Evolutionary conservation across 2,113 vertebrate species (phyloP), one percentile per base, ranked within the genome.

Genomic region (Myocastor coypus): DNA sequence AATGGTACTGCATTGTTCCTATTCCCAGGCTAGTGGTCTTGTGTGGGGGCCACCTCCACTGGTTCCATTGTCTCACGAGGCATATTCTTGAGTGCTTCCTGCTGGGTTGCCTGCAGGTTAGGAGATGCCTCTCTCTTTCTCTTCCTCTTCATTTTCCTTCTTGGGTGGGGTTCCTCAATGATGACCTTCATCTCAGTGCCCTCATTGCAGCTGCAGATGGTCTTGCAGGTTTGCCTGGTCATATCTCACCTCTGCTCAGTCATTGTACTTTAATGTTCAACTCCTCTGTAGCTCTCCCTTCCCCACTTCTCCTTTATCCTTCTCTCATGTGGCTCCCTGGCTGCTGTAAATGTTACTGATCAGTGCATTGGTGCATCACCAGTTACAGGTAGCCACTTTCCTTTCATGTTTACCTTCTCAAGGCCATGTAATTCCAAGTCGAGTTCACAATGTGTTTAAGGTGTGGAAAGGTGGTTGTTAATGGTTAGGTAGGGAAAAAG

Each of bases 11-110:
- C 37, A 22, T 68, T 77, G 46, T 34, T 24, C 24, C 68, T 10
- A 2, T 6, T 28, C n/a, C 22, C 17, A 34, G n/a, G 52, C 61
- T n/a, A 14, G 16, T 50, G 3, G 37, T 55, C n/a, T 17, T n/a
- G 17, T 19, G 13, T 3, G 55, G 16, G 50, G 50, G 40, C 34
- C 28, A 6, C 1, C 30, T 64, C 30, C 7, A 32, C 40, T 42
- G 34, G 7, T 30, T 37, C 0, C 7, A 0, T 12, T 61, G 10
- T 8, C 17, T 24, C 7, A 3, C 20, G 0, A 12, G 57, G 55
- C 24, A n/a, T 12, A 20, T 28, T 3, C 80, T 81, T 22, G 5
- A n/a, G 55, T 2, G 5, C 37, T 40, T 69, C 30, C 17, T 37
- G 40, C 63, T 28, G 20, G 20, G 11, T 5, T 5, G 0, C n/a